Conservation (phyloP, 2,113 vertebrate species). For the Pterocles burchelli region DNA sequence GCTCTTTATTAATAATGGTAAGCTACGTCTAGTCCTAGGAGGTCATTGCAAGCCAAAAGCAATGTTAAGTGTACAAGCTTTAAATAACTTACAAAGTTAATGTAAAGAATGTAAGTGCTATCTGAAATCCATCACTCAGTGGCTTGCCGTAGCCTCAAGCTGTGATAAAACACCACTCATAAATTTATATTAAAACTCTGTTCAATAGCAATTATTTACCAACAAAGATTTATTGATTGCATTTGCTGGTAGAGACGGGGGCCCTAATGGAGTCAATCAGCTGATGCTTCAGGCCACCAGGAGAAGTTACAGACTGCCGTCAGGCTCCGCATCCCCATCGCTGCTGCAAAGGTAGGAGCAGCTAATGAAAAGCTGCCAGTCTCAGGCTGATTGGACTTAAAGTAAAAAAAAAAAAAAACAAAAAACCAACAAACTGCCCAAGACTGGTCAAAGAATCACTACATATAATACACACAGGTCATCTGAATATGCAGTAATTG, state of each 20-base stretch:
- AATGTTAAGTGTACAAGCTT: slow-evolving; percentile 77
- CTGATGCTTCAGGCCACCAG: slow-evolving; percentile 49
- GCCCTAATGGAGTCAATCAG: slow-evolving; percentile 71
- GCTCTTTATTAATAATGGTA: slow-evolving; percentile 42
- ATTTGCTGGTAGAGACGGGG: slow-evolving; percentile 68
- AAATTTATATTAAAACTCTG: slow-evolving; percentile 87
- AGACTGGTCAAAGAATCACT: neutral
- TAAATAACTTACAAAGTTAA: slow-evolving; percentile 82
- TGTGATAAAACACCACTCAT: slow-evolving; percentile 85
- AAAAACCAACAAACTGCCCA: neutral
- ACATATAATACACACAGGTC: neutral
- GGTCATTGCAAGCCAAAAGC: slow-evolving; percentile 78
- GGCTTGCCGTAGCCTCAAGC: slow-evolving; percentile 75
- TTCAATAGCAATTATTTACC: slow-evolving; percentile 89
- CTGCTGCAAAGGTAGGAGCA: neutral
- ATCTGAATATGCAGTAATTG: neutral
- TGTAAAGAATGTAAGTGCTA: slow-evolving; percentile 77
- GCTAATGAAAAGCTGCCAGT: neutral
- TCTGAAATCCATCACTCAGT: slow-evolving; percentile 81
- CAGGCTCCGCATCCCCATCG: slow-evolving; percentile 1
- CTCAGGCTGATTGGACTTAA: neutral
- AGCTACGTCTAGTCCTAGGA: slow-evolving; percentile 65
- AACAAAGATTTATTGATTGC: slow-evolving; percentile 86
- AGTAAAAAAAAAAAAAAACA: neutral
- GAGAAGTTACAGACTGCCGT: slow-evolving; percentile 4